Evolutionary conservation across 2,113 vertebrate genomes (phyloP), one percentile per base, ranked within the genome.

Genomic region (Calyptomena viridis): DNA sequence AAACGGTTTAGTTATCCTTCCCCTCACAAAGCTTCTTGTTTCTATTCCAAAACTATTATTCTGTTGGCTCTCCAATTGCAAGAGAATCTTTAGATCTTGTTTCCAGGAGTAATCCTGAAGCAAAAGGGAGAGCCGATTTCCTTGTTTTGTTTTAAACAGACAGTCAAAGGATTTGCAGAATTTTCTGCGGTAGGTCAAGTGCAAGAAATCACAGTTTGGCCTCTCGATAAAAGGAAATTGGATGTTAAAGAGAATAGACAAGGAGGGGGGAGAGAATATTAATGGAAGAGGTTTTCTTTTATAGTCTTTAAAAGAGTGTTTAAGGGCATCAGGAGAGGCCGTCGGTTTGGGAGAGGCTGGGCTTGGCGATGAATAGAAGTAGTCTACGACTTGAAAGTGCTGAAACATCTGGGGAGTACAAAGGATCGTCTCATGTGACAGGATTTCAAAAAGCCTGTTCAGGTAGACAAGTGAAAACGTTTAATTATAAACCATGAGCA

Each of bases 141-240:
- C 96, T 97, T 95, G 97, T 98, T 98, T 98, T 98, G 96, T 97
- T 97, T 98, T 97, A 98, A 98, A 98, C 89, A 97, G 96, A 96
- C 96, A 97, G 96, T 98, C 98, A 98, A 97, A 97, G 97, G 97
- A 96, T 98, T 98, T 97, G 95, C 75, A 89, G 97, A 97, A 95
- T 97, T 98, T 98, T 97, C 98, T 98, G 98, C 97, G 97, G 98
- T 98, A 98, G 98, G 98, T 98, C 98, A 98, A 98, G 98, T 98
- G 97, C 97, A 96, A 97, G 97, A 97, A 97, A 96, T 97, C 96
- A 97, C 96, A 94, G 94, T 96, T 97, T 93, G 94, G 86, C 66
- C 72, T 59, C 81, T 90, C 24, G 68, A 93, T 92, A 93, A 95
- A 94, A 84, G 94, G 93, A 97, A 97, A 91, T 71, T 83, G 94